Conservation (phyloP, 64 coral and sea anemone species). For the Montipora cactus region DNA sequence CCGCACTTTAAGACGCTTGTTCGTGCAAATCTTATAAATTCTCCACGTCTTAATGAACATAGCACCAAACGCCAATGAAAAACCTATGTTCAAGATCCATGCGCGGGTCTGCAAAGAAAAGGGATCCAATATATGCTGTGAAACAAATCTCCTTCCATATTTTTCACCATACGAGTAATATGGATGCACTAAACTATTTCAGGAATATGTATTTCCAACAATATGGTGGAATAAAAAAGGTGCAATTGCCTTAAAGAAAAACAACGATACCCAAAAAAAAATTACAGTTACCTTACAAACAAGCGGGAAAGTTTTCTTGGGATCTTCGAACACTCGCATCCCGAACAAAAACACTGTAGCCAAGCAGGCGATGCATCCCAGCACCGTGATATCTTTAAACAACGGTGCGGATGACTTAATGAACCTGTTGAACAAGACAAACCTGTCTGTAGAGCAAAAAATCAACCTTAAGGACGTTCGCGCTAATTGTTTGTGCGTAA, state of each 20-base stretch:
- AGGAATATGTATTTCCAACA: not conserved
- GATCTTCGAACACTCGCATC: slow-evolving; percentile 6
- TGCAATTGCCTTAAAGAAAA: not conserved
- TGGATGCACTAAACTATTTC: too few relatives aligned
- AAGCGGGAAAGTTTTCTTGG: not conserved
- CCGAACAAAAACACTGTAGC: slow-evolving; percentile 78
- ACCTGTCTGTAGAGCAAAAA: not conserved
- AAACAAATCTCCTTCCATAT: too few relatives aligned
- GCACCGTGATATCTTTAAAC: slow-evolving; percentile 80
- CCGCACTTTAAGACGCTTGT: slow-evolving; percentile 81
- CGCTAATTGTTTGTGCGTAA: too few relatives aligned
- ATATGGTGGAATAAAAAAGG: not conserved
- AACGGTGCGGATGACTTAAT: slow-evolving; percentile 60
- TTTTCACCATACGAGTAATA: too few relatives aligned
- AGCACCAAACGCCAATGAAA: slow-evolving; percentile 86
- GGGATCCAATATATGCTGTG: too few relatives aligned
- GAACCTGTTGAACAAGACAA: slow-evolving; percentile 39
- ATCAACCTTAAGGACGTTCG: too few relatives aligned
- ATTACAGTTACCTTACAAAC: slow-evolving; percentile 75
- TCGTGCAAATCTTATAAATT: slow-evolving; percentile 92
- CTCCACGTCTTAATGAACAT: slow-evolving; percentile 96
- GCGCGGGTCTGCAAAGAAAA: slow-evolving; percentile 65
- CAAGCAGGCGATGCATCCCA: slow-evolving; percentile 76
- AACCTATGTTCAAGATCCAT: slow-evolving; percentile 83
- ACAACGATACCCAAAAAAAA: not conserved